Percentiles rank a stretch among this genome's conserved stretches.
Evolutionary conservation across 2,113 vertebrate species (phyloP).

Genomic region (Motacilla tschutschensis): DNA sequence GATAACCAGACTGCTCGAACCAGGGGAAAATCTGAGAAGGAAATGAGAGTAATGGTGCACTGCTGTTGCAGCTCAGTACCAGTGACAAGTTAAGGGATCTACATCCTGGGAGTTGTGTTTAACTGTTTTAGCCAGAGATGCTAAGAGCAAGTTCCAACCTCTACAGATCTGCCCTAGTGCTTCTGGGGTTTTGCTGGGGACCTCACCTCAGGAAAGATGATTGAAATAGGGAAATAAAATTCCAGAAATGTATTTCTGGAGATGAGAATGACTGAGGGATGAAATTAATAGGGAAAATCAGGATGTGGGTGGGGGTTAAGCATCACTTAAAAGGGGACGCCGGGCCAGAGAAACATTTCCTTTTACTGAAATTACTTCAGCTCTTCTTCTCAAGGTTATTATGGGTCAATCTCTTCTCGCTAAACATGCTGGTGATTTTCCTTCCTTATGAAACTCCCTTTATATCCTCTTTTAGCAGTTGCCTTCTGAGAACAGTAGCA

Average conservation of each 20-base stretch:
- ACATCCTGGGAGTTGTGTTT: not conserved
- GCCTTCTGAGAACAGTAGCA: constrained; percentile 33
- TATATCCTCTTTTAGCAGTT: constrained; percentile 49
- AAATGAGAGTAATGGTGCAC: not conserved
- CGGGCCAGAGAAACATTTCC: not conserved
- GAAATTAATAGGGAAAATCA: not conserved
- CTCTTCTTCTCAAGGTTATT: constrained; percentile 40
- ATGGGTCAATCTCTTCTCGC: not conserved
- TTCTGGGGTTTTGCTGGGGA: not conserved
- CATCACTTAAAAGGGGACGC: constrained; percentile 4
- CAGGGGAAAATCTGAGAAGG: not conserved
- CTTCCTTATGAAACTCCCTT: constrained; percentile 62
- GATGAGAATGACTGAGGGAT: not conserved
- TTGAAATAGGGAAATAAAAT: not conserved
- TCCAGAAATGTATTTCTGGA: not conserved
- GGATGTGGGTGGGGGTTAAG: not conserved
- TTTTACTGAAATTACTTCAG: not conserved
- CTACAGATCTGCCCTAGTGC: not conserved
- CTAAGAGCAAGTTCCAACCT: not conserved
- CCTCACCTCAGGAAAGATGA: not conserved
- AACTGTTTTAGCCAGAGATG: not conserved
- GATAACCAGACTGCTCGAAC: not conserved
- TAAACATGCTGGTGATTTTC: constrained; percentile 45
- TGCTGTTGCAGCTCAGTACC: not conserved
- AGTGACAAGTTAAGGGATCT: not conserved